Percentiles rank a stretch among this genome's conserved stretches.
phyloP scores from a whole-genome alignment of 1,140 invertebrate genomes.

The Copidosoma floridanum region DNA sequence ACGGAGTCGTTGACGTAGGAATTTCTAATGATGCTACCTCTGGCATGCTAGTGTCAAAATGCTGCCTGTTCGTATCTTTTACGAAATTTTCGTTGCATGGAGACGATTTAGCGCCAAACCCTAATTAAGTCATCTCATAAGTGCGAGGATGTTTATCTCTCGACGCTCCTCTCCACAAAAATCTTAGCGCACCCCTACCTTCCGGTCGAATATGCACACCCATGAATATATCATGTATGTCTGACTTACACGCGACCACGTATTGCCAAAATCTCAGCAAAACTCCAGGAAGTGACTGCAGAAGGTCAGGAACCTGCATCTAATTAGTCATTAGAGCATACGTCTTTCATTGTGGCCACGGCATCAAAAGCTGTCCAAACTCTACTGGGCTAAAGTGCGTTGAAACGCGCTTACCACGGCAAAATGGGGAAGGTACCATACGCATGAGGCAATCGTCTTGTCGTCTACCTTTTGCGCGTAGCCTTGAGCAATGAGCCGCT shows the following conservation, averaged over 20 bases:
- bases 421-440: slow-evolving; percentile 19
- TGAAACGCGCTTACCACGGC: slow-evolving; percentile 1
- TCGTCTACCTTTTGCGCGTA: not conserved
- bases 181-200: not conserved
- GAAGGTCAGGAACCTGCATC: not conserved
- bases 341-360: not conserved
- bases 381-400: slow-evolving; percentile 16
- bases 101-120: slow-evolving; percentile 41
- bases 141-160: slow-evolving; percentile 5
- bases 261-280: not conserved
- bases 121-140: slow-evolving; percentile 38
- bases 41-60: not conserved
- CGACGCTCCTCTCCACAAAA: slow-evolving; percentile 20
- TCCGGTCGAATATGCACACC: not conserved
- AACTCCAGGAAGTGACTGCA: not conserved
- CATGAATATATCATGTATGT: not conserved
- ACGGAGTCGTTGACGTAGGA: not conserved
- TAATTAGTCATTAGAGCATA: not conserved
- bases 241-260: not conserved
- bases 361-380: not conserved
- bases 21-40: not conserved
- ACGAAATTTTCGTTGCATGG: slow-evolving; percentile 37
- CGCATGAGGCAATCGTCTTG: not conserved
- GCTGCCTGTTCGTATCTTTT: slow-evolving; percentile 29
- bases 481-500: not conserved